Evolutionary conservation across 2,113 vertebrate species (phyloP), one percentile per base, ranked within the genome.

Genomic region (Neofelis nebulosa): DNA sequence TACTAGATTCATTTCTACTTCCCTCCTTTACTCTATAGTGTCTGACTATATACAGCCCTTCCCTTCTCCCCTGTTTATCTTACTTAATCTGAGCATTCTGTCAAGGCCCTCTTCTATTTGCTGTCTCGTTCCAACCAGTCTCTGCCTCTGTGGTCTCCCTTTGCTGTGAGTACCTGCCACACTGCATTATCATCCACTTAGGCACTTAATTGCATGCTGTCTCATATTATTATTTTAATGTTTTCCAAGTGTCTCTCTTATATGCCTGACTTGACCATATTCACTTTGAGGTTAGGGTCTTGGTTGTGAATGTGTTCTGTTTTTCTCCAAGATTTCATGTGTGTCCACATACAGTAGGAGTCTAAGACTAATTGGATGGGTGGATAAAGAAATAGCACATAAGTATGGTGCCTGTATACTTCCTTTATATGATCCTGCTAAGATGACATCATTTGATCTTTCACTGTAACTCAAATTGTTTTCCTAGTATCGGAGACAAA

Each of bases 231-330:
- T 85, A 80, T 91, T 85, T 93, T 69, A 85, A 48, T n/a, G 5
- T 73, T 94, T 96, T 85, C 68, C 83, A 89, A 73, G 21, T 33
- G 25, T 81, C 91, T 71, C 31, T 57, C 65, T 91, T 86, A 29
- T 57, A 50, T 71, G 29, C 16, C 76, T 95, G 83, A 78, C 12
- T 45, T 97, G 73, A 91, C n/a, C 82, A 1, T 68, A 21, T 55
- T 57, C 31, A 52, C 36, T 76, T 84, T 68, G 73, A 89, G 13
- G 63, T 52, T 45, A 36, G 45, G 66, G 38, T 80, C 48, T 94
- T 91, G 12, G n/a, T 92, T 25, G 82, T 45, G 21, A 63, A 92
- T 15, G 29, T 82, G 15, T 81, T 79, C n/a, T 7, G 16, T 27
- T 83, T 89, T 78, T 63, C 57, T n/a, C 68, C 57, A 93, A 80